These are phyloP conservation scores for Meriones psammophilus DNA, from an alignment of 2,797 vertebrate species.

Conservation along the genomic window DNA sequence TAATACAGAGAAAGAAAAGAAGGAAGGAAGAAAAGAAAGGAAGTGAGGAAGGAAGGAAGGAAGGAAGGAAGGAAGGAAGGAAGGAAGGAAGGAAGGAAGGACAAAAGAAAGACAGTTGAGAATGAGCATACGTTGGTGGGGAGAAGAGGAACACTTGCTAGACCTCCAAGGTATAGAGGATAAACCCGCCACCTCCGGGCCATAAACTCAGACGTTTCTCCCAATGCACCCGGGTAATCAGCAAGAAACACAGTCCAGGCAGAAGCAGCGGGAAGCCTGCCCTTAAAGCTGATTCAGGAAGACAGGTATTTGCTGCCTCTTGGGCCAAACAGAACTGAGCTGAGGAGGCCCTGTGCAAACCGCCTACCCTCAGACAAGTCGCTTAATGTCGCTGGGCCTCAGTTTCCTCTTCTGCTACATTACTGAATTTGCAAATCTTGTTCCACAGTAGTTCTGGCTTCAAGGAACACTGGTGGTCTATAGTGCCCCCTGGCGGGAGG, in stretches of 20 bases:
- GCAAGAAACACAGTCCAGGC: neutral
- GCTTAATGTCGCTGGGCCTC: neutral
- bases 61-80: too few species aligned
- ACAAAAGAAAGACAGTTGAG: neutral
- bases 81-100: neutral
- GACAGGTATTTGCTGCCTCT: neutral
- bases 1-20: neutral
- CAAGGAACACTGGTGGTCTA: neutral
- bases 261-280: neutral
- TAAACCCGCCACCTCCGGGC: neutral
- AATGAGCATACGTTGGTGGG: neutral
- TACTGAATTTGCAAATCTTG: neutral
- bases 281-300: conserved; percentile 24
- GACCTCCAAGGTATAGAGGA: neutral
- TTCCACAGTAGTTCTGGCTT: neutral
- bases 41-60: too few species aligned
- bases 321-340: neutral
- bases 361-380: neutral
- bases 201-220: neutral
- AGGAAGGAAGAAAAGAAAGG: neutral
- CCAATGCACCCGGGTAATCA: neutral
- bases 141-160: neutral
- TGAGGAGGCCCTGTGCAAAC: neutral
- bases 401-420: neutral
- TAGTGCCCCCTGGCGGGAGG: conserved; percentile 58